Base-by-base conservation (phyloP, 2,888 invertebrate genomes). In the Agonum fuliginosum region DNA sequence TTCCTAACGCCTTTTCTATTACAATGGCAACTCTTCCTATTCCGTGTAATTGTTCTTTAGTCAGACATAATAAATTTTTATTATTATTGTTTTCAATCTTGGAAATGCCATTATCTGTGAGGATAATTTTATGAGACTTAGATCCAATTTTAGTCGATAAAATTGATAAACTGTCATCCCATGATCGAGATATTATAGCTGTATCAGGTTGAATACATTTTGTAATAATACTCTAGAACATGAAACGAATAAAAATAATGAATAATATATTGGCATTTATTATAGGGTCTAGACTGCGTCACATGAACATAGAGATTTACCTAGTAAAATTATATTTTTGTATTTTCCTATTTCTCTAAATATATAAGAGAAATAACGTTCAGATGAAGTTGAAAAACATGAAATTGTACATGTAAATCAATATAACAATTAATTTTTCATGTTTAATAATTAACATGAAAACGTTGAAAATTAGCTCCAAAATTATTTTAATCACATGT, bases 221-320 rank as follows among this genome's bases (percentile, higher is more conserved):
- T 0, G 95, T 94, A 0, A 96, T 96, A 2, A 96, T 94, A 78
- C 92, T 92, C 94, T 95, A n/a, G n/a, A n/a, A n/a, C n/a, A n/a
- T n/a, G n/a, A n/a, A n/a, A n/a, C n/a, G 85, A 69, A 86, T 8
- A 10, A 20, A 43, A 43, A 43, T 12, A 14, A 43, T 43, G 14
- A 2, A n/a, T 43, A 1, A 12, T 3, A 5, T 43, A 12, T 3
- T 1, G 3, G 14, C 12, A 43, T 12, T 14, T 12, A n/a, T 4
- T 41, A 10, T 41, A 41, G 14, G 43, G 43, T 43, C n/a, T n/a
- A n/a, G n/a, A n/a, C n/a, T n/a, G n/a, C n/a, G n/a, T n/a, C n/a
- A n/a, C n/a, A n/a, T n/a, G n/a, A n/a, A n/a, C n/a, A n/a, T n/a
- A n/a, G n/a, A n/a, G n/a, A n/a, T n/a, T n/a, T n/a, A n/a, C n/a